These are phyloP conservation scores for Drosophila setosimentum DNA, from an alignment of 2,888 invertebrate genomes.

Conservation along the genomic window DNA sequence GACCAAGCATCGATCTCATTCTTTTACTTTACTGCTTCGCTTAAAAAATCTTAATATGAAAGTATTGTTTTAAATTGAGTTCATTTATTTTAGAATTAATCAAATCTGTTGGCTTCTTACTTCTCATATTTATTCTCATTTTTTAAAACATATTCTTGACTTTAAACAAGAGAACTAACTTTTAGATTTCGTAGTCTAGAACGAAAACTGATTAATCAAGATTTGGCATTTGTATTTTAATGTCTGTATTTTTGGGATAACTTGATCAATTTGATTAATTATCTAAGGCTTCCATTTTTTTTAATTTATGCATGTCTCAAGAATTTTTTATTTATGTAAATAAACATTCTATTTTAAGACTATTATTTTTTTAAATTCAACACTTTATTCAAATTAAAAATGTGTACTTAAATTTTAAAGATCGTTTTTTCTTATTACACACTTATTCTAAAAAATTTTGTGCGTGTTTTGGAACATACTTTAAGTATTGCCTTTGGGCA, in stretches of 20 bases:
- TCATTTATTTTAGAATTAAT: not conserved
- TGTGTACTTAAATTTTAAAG: not conserved
- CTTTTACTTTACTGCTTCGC: not conserved
- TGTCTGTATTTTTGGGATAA: not conserved
- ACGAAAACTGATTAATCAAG: not conserved
- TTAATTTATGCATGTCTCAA: not conserved
- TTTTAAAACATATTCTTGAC: not conserved
- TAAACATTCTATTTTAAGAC: not conserved
- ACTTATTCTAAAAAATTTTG: conserved; percentile 15
- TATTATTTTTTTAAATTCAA: not conserved
- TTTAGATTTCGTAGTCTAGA: not conserved
- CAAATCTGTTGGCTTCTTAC: not conserved
- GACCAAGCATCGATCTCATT: not conserved
- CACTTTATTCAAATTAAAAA: not conserved
- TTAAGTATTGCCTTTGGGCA: conserved; percentile 24
- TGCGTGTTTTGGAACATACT: conserved; percentile 30
- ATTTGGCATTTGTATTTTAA: not conserved
- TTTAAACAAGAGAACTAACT: not conserved
- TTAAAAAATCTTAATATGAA: not conserved
- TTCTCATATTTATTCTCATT: not conserved
- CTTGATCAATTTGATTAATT: not conserved
- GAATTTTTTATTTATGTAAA: not conserved
- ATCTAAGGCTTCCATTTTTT: not conserved
- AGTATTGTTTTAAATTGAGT: rapidly evolving
- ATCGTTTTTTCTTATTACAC: not conserved